A percentile compares a stretch with the other conserved stretches of the same genome.
Conservation (phyloP, 1,140 invertebrate genomes). For the Psilanteris sp. region DNA sequence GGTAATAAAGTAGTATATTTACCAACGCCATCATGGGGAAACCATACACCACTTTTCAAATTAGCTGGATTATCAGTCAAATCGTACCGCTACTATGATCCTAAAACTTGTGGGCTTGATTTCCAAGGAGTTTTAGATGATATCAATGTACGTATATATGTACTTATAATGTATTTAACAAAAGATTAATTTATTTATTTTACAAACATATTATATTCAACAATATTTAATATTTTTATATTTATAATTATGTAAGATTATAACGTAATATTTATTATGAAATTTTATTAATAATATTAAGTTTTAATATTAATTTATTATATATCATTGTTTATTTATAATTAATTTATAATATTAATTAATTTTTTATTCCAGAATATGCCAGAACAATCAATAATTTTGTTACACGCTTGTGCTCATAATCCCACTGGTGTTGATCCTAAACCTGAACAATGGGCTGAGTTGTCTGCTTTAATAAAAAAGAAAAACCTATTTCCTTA, state of each 20-base stretch:
- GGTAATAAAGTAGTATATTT: constrained; percentile 94
- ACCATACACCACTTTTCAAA: constrained; percentile 97
- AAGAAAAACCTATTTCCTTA: constrained; percentile 94
- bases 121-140: constrained; percentile 95
- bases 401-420: constrained; percentile 99
- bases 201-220: too few species aligned
- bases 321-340: too few species aligned
- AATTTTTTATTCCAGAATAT: constrained; percentile 87
- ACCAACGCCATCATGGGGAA: constrained; percentile 98
- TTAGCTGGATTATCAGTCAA: constrained; percentile 92
- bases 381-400: constrained; percentile 94
- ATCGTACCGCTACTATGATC: constrained; percentile 97
- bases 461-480: constrained; percentile 88
- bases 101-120: constrained; percentile 97
- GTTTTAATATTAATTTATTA: too few species aligned
- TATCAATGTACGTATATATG: constrained; percentile 87
- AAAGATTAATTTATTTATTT: too few species aligned
- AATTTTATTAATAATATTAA: too few species aligned
- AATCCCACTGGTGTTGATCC: constrained; percentile 99
- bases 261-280: too few species aligned
- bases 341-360: neutral
- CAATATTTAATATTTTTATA: too few species aligned
- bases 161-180: too few species aligned
- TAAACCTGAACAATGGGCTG: constrained; percentile 95
- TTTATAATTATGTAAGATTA: too few species aligned